Base-by-base conservation (phyloP, 1,140 invertebrate species). In the Grapholita molesta region DNA sequence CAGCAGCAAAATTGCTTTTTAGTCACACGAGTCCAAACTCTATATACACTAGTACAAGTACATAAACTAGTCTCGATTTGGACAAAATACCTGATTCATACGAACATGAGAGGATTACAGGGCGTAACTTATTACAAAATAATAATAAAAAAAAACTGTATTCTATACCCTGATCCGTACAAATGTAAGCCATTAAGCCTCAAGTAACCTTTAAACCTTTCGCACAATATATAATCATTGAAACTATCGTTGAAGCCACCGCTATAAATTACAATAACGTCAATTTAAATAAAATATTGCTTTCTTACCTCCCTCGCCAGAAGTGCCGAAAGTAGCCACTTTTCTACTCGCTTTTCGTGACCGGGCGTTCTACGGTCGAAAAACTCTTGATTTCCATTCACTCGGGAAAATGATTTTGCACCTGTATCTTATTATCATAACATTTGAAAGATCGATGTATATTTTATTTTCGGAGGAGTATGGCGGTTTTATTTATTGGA, bases 391-490 rank as follows among this genome's bases (percentile, higher is more conserved):
- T 61, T 30, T 61, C 12, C n/a, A 30, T 61, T 61, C 55, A 25
- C 55, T 15, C 6, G 5, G 55, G 55, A 61, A 61, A 38, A 55
- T 28, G 11, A 9, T 30, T 30, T 61, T 6, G 24, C 9, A 18
- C 42, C 12, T n/a, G 24, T 61, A 61, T 30, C n/a, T 61, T 24
- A 61, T 61, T 61, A 61, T 30, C 55, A 61, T 61, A 61, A 61
- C 55, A 61, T 61, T 30, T 61, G 24, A 11, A 28, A 61, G 53
- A 61, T 61, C 24, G 5, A 18, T 61, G 52, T 23, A 25, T 9
- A 25, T 55, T 55, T 55, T 23, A 55, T 12, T 55, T 55, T 55
- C 8, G 4, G 24, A 18, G 38, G 5, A 48, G 18, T 48, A 48
- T 48, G 35, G n/a, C 5, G 35, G 35, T 4, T 38, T 38, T 30